A percentile compares a stretch with the other conserved stretches of the same genome.
Conservation (phyloP, 2,797 vertebrate species). For the Huso huso region DNA sequence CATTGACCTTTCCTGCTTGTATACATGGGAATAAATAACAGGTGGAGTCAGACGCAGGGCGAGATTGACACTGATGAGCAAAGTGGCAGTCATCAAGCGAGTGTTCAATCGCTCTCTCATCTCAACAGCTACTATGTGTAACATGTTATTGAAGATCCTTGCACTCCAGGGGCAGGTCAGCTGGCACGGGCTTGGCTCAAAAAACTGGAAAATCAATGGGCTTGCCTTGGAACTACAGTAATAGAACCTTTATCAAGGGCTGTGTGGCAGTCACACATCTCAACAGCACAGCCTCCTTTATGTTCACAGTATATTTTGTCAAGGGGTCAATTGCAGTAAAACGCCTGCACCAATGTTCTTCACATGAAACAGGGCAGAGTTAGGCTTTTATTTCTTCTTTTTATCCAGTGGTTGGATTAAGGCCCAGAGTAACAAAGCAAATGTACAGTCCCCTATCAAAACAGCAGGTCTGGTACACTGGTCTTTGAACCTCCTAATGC, state of each 20-base stretch:
- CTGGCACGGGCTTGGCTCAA: neutral
- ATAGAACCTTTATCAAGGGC: no score
- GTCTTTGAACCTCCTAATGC: no score
- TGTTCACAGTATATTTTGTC: neutral
- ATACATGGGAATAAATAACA: slow-evolving; percentile 17
- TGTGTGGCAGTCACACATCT: neutral
- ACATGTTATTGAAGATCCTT: neutral
- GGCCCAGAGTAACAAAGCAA: no score
- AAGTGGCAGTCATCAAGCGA: neutral
- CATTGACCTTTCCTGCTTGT: slow-evolving; percentile 2
- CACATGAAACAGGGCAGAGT: no score
- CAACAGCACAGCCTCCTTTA: neutral
- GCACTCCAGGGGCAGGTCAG: neutral
- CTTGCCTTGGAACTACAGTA: neutral
- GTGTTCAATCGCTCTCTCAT: neutral
- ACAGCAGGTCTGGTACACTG: no score
- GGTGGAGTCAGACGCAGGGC: neutral
- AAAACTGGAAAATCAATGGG: neutral
- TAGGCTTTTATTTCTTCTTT: no score
- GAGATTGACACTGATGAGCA: slow-evolving; percentile 9
- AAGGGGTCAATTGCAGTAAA: neutral
- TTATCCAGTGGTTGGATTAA: no score
- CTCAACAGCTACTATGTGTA: slow-evolving; percentile 5
- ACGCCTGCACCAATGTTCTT: no score
- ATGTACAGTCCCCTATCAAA: no score